These are phyloP conservation scores for Nasonia giraulti DNA, from an alignment of 1,140 invertebrate species.

Conservation along the genomic window DNA sequence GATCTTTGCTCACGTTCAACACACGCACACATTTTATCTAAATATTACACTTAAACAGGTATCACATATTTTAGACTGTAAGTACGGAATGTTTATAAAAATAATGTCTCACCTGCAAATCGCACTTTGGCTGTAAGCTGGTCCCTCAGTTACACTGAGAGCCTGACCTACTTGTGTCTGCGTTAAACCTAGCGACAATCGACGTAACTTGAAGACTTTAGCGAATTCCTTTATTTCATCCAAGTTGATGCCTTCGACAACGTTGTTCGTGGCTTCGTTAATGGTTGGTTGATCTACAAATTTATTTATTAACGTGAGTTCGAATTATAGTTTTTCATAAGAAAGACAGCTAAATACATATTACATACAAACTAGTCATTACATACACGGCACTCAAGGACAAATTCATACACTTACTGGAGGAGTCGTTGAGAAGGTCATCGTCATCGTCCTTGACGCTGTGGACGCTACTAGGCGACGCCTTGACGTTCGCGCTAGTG, in stretches of 20 bases:
- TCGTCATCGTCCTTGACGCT: constrained; percentile 74
- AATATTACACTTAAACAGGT: constrained; percentile 53
- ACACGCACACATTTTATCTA: constrained; percentile 18
- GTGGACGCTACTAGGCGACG: constrained; percentile 69
- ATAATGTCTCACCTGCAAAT: constrained; percentile 91
- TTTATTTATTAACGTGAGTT: background rate
- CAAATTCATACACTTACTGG: constrained; percentile 79
- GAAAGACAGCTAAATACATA: too few relatives aligned
- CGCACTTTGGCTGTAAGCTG: constrained; percentile 98
- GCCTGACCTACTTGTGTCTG: constrained; percentile 98
- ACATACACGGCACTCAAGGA: too few relatives aligned
- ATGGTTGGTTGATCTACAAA: constrained; percentile 90
- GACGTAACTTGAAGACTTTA: constrained; percentile 95
- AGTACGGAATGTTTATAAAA: constrained; percentile 47
- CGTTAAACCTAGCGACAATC: constrained; percentile 93
- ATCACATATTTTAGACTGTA: constrained; percentile 59
- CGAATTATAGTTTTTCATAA: background rate
- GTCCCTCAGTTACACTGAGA: constrained; percentile 95
- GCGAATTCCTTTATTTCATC: constrained; percentile 99
- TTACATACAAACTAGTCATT: too few relatives aligned
- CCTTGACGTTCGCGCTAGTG: constrained; percentile 60
- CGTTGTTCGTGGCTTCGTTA: constrained; percentile 93
- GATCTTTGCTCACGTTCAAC: background rate
- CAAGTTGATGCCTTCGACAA: constrained; percentile 96
- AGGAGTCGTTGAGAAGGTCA: constrained; percentile 86